Percentiles rank a stretch among this genome's conserved stretches.
Conservation (phyloP, 2,113 vertebrate species). For the Chloropsis cyanopogon region DNA sequence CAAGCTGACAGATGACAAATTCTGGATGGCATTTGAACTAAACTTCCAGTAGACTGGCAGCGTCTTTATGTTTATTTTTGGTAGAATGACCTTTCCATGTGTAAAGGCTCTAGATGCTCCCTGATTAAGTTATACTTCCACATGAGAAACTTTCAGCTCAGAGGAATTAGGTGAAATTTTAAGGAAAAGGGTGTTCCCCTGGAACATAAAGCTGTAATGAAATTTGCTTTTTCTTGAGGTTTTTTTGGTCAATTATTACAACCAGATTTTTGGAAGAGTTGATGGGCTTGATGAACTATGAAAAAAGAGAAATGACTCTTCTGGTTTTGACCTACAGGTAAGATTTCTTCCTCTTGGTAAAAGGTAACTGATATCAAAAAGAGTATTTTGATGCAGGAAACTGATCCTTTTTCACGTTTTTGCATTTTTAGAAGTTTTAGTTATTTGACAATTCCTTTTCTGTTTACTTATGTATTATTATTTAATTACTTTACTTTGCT, state of each 20-base stretch:
- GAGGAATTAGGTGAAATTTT: background rate
- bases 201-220: background rate
- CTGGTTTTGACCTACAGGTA: background rate
- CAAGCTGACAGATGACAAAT: slow-evolving; percentile 53
- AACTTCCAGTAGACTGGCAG: slow-evolving; percentile 50
- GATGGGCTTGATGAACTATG: background rate
- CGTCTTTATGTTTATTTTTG: slow-evolving; percentile 56
- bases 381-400: background rate
- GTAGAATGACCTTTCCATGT: slow-evolving; percentile 46
- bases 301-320: background rate
- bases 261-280: background rate
- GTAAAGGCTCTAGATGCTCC: slow-evolving; percentile 24
- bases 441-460: background rate
- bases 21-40: slow-evolving; percentile 47
- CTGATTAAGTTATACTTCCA: slow-evolving; percentile 18
- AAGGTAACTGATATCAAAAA: background rate
- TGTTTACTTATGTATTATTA: background rate
- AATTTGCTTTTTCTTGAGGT: background rate
- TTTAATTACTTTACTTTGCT: background rate
- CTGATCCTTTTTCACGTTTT: background rate
- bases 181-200: background rate
- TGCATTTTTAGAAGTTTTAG: background rate
- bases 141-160: background rate
- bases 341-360: background rate
- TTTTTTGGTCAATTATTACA: background rate